Conservation (phyloP, 2,113 vertebrate genomes). For the Petrocephalus zakoni region DNA sequence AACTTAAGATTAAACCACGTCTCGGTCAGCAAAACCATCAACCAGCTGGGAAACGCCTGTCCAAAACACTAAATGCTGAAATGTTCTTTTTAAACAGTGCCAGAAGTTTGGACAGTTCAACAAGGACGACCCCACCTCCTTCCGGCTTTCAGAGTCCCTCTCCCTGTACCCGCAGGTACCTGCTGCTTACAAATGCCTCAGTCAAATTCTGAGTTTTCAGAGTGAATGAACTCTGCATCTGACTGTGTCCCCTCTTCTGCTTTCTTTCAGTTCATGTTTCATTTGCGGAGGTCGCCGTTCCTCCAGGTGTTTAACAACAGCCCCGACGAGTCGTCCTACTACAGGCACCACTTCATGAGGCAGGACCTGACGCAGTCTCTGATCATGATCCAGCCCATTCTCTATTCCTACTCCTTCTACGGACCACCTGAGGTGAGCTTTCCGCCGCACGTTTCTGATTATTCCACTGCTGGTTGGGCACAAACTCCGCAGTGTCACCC, state of each 20-base stretch:
- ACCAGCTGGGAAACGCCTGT: background rate
- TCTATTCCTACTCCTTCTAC: conserved; percentile 93
- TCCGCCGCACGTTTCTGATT: background rate
- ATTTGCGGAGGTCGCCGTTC: conserved; percentile 89
- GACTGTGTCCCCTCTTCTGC: background rate
- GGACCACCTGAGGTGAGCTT: conserved; percentile 88
- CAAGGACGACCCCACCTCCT: conserved; percentile 89
- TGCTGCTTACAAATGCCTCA: background rate
- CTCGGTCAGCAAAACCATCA: background rate
- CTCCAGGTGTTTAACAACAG: conserved; percentile 98
- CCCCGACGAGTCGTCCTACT: conserved; percentile 91
- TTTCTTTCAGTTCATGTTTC: conserved; percentile 86
- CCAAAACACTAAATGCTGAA: background rate
- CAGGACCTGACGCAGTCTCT: conserved; percentile 96
- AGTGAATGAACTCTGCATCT: background rate
- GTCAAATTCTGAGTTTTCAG: background rate
- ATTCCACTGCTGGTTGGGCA: background rate
- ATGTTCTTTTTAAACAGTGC: conserved; percentile 67
- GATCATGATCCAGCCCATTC: conserved; percentile 96
- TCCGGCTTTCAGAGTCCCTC: conserved; percentile 87
- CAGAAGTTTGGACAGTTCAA: conserved; percentile 98
- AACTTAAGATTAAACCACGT: background rate
- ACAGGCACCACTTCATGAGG: conserved; percentile 88
- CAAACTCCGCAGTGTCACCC: background rate
- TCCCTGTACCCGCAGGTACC: conserved; percentile 93